Evolutionary conservation across 2,888 invertebrate genomes (phyloP), one percentile per base, ranked within the genome.

Genomic region (Autographa pulchrina): DNA sequence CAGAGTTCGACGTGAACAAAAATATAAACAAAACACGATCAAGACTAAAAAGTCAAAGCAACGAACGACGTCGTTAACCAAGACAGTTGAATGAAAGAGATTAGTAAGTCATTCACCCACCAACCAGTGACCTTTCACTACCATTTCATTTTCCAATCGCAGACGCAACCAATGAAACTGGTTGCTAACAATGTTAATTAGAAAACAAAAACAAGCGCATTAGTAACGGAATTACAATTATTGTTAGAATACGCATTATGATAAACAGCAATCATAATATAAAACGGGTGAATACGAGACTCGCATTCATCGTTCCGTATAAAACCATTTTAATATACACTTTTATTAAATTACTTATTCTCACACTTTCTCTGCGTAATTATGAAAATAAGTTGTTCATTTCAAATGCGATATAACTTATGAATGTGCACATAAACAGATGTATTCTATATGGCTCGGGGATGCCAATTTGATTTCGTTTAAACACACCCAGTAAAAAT

Each of bases 111-210:
- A 75, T 74, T 65, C 70, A 77, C 73, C 75, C 68, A 59, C 60
- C 70, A 62, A 67, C 67, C 61, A 48, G 61, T 82, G 74, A 82
- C 81, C 75, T 74, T 80, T 82, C 78, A 78, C 78, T 77, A 32
- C 20, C 59, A 65, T 31, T 68, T 38, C 43, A 64, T 64, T 76
- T 78, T 76, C 61, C 54, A 78, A 73, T 76, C 63, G 65, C 56
- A 68, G 62, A 43, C 67, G 72, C 72, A 78, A 56, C 61, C 43
- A 61, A 72, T 64, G 63, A 48, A 64, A 68, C 48, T 63, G 25
- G 43, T 75, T 41, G 54, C 59, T 61, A 72, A 68, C 69, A 78
- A 72, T 62, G 58, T 16, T 66, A 56, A 62, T 66, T 75, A 62
- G 56, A 56, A 62, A 69, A 64, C 63, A 78, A 80, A 70, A 68